Base-by-base conservation (phyloP, 1,140 invertebrate genomes). In the Drosophila parvula region DNA sequence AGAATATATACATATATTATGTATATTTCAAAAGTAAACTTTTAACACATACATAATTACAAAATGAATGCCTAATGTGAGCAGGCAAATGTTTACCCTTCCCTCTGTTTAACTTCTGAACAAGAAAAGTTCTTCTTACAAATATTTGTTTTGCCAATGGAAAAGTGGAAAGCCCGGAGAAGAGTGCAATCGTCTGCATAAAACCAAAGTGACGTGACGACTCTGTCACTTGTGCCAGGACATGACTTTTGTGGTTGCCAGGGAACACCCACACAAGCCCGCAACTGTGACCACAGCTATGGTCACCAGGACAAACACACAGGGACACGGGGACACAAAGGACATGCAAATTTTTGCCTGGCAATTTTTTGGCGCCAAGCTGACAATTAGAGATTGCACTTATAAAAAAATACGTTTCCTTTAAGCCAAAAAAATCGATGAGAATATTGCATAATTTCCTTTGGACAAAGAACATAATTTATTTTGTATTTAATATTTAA, bases 331-430 rank as follows among this genome's bases (percentile, higher is more conserved):
- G 47, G 47, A 50, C 10, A 50, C 38, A 36, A 32, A 34, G 47
- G 30, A 73, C 27, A 74, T 38, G 38, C 36, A 74, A 41, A 48
- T 55, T 43, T 56, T 30, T 50, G 56, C 11, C 34, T n/a, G 27
- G 2, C 27, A 59, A 36, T 62, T 75, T 86, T 67, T 82, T 85
- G 81, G 64, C 82, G 74, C 74, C 79, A 75, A 82, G 32, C 27
- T 16, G 32, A 48, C 53, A 57, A 22, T 63, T 28, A 36, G 5
- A 22, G 28, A 14, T 32, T n/a, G 18, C 50, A 60, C 28, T 40
- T 12, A 9, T 14, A 16, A 55, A 18, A 18, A 18, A 50, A 27
- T 34, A 4, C 5, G 6, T 22, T 30, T 6, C 4, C 0, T 12
- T 38, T 0, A 27, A 4, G 1, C 2, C 1, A 12, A 18, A 18